Conservation (phyloP, 2,888 invertebrate species). For the Subacronicta megacephala region DNA sequence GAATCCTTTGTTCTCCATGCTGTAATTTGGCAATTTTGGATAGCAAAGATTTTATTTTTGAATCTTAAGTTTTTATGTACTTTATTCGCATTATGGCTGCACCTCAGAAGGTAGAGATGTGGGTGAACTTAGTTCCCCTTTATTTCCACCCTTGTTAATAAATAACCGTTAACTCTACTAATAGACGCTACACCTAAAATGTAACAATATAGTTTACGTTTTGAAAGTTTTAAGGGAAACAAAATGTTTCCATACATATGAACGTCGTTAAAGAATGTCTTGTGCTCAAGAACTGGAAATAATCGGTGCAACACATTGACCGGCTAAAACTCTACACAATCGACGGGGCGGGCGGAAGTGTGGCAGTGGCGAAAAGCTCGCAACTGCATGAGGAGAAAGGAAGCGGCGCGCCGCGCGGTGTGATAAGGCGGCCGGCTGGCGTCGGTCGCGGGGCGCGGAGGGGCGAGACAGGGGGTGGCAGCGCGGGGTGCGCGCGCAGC, state of each 20-base stretch:
- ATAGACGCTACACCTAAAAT: background rate
- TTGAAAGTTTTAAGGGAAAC: conserved; percentile 17
- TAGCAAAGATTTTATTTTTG: background rate
- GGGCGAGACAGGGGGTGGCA: conserved; percentile 64
- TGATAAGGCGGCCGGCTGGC: conserved; percentile 87
- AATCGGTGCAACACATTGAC: conserved; percentile 79
- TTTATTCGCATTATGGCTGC: background rate
- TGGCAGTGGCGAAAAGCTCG: conserved; percentile 88
- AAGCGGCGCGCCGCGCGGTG: conserved; percentile 86
- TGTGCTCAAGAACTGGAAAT: conserved; percentile 68
- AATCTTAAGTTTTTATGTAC: too few species aligned
- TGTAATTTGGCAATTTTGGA: conserved; percentile 25
- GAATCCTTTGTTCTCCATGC: conserved; percentile 51
- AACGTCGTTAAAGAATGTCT: conserved; percentile 55
- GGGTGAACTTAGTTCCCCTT: background rate
- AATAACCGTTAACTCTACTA: background rate
- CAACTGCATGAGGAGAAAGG: conserved; percentile 89
- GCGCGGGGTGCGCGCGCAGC: conserved; percentile 84
- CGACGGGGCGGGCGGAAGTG: conserved; percentile 86
- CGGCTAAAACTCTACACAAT: conserved; percentile 80
- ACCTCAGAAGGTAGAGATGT: background rate
- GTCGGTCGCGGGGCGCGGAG: conserved; percentile 75
- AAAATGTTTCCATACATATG: conserved; percentile 38
- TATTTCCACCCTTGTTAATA: background rate
- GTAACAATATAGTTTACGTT: conserved; percentile 4